These are phyloP conservation scores for Parasteatoda tepidariorum DNA, from an alignment of 1,140 invertebrate genomes.

Conservation along the genomic window DNA sequence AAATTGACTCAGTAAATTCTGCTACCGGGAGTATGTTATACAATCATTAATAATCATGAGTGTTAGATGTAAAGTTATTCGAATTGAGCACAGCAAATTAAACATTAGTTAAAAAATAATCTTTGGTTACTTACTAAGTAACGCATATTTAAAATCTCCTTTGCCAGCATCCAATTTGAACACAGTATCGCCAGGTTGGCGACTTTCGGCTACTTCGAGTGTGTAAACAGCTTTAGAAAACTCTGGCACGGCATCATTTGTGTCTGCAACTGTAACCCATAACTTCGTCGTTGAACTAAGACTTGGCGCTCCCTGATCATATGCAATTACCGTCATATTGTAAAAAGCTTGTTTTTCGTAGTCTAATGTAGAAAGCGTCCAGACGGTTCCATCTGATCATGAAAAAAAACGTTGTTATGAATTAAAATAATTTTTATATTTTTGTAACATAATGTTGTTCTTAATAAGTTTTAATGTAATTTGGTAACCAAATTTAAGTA, in stretches of 20 bases:
- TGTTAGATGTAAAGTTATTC: too few relatives aligned
- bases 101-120: neutral
- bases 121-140: conserved; percentile 42
- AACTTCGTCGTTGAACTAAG: conserved; percentile 82
- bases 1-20: too few relatives aligned
- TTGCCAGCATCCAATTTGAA: conserved; percentile 65
- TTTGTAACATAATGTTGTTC: too few relatives aligned
- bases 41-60: too few relatives aligned
- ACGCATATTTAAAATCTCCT: conserved; percentile 64
- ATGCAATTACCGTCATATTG: conserved; percentile 83
- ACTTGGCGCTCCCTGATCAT: conserved; percentile 84
- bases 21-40: too few relatives aligned
- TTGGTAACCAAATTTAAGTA: too few relatives aligned
- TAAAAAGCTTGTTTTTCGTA: conserved; percentile 77
- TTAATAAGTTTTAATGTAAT: too few relatives aligned
- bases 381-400: conserved; percentile 77
- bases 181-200: conserved; percentile 64
- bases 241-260: conserved; percentile 65
- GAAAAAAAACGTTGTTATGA: too few relatives aligned
- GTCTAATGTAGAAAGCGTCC: conserved; percentile 79
- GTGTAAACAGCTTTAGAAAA: conserved; percentile 67
- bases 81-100: neutral
- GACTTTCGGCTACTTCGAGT: conserved; percentile 66
- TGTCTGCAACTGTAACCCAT: conserved; percentile 66
- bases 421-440: too few relatives aligned